These are phyloP conservation scores for Ceratosolen fusciceps DNA, from an alignment of 1,140 invertebrate genomes.

Conservation along the genomic window DNA sequence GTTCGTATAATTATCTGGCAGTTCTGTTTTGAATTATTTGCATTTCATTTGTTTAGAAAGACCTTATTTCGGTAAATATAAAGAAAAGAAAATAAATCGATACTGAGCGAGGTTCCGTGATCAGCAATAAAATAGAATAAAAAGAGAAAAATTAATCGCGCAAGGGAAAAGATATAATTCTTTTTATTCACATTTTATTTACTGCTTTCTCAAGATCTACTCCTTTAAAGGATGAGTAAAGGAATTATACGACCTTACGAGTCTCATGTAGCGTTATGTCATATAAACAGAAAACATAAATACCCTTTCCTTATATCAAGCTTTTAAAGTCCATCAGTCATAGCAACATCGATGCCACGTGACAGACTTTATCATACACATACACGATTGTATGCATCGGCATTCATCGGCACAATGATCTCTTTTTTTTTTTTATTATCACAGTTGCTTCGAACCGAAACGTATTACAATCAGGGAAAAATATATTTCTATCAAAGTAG, in stretches of 20 bases:
- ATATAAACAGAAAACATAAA: too few relatives aligned
- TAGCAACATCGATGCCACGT: constrained; percentile 13
- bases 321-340: constrained; percentile 25
- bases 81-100: constrained; percentile 20
- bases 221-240: not conserved
- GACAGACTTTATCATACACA: constrained; percentile 14
- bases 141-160: constrained; percentile 7
- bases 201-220: constrained; percentile 18
- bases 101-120: constrained; percentile 33
- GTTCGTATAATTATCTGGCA: constrained; percentile 34
- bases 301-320: not conserved
- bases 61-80: not conserved
- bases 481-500: constrained; percentile 2
- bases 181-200: constrained; percentile 2
- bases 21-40: constrained; percentile 29
- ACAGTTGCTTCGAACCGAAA: constrained; percentile 47
- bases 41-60: not conserved
- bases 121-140: constrained; percentile 23
- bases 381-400: constrained; percentile 15
- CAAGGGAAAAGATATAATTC: constrained; percentile 20
- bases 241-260: constrained; percentile 26
- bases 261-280: constrained; percentile 1
- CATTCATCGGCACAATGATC: constrained; percentile 45
- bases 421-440: constrained; percentile 45
- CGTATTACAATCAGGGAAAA: not conserved